A percentile compares a stretch with the other conserved stretches of the same genome.
Conservation (phyloP, 2,113 vertebrate genomes). For the Apistogramma diplotaenia region DNA sequence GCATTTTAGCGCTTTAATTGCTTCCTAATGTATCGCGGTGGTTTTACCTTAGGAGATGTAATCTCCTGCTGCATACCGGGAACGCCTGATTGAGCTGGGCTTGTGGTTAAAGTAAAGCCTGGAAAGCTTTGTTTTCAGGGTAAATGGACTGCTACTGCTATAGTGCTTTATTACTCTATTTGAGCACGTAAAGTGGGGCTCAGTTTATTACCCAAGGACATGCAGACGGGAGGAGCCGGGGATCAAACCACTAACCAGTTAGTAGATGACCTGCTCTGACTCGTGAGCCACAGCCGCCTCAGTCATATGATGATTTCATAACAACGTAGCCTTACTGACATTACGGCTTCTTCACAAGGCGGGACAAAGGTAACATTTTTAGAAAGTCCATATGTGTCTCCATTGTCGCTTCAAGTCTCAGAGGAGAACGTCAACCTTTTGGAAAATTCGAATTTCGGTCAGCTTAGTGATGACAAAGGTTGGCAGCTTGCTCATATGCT, state of each 20-base stretch:
- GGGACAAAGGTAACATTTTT: neutral
- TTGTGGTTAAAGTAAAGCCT: neutral
- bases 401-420: neutral
- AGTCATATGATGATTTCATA: neutral
- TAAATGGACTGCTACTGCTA: too few species aligned
- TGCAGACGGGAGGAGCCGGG: too few species aligned
- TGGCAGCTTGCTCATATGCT: neutral
- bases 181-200: too few species aligned
- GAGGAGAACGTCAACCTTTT: conserved; percentile 23
- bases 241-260: too few species aligned
- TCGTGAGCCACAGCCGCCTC: too few species aligned
- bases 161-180: too few species aligned
- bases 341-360: neutral
- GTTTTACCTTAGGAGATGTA: neutral
- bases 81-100: neutral
- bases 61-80: neutral
- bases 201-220: too few species aligned
- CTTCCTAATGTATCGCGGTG: neutral
- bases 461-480: neutral
- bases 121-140: neutral
- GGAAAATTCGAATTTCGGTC: conserved; percentile 22
- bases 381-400: neutral
- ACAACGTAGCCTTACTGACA: neutral
- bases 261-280: too few species aligned
- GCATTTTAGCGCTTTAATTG: neutral